Percentiles rank a stretch among this genome's conserved stretches.
phyloP scores from a whole-genome alignment of 2,113 vertebrate species.

The Cyrtonyx montezumae region DNA sequence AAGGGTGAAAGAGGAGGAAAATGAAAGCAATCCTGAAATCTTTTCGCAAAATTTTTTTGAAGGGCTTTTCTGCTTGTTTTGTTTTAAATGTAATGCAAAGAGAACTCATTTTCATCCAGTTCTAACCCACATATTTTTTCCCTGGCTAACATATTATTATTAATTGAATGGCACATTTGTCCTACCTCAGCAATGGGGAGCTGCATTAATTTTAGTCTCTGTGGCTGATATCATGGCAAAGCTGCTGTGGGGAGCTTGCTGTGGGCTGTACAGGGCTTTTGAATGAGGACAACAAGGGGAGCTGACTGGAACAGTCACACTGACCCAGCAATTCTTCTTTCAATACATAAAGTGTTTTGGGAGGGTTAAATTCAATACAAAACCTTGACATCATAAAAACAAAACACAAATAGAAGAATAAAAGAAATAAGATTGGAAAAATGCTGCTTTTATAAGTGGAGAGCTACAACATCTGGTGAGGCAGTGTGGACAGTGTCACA shows the following conservation, averaged over 20 bases:
- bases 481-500: not conserved
- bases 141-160: not conserved
- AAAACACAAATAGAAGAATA: slow-evolving; percentile 17
- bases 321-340: not conserved
- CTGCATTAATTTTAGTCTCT: not conserved
- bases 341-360: not conserved
- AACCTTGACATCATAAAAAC: not conserved
- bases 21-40: not conserved
- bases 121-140: not conserved
- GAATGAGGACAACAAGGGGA: not conserved
- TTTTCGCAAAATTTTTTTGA: not conserved
- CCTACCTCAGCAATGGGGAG: not conserved
- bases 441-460: not conserved
- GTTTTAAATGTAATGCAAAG: not conserved
- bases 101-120: not conserved
- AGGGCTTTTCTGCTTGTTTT: not conserved
- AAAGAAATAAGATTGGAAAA: not conserved
- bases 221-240: not conserved
- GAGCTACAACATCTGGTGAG: not conserved
- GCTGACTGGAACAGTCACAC: not conserved
- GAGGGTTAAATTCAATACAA: not conserved
- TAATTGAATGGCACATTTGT: not conserved
- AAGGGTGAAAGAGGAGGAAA: not conserved
- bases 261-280: not conserved
- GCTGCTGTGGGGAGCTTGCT: too few relatives aligned